A percentile compares a stretch with the other conserved stretches of the same genome.
Conservation (phyloP, 2,113 vertebrate species). For the Danio rerio region DNA sequence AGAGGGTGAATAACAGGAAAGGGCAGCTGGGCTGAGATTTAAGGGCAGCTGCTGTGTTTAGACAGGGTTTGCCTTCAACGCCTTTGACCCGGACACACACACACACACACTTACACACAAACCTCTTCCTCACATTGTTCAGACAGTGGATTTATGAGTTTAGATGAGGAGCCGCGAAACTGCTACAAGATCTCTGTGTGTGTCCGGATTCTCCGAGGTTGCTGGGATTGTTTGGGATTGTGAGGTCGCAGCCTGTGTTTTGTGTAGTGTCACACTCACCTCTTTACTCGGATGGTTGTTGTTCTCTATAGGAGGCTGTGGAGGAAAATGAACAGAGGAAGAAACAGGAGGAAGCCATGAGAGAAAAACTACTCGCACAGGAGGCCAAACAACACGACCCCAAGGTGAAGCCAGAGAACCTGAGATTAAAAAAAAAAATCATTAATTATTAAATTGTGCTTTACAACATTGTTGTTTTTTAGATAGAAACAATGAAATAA, state of each 20-base stretch:
- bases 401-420: conserved; percentile 78
- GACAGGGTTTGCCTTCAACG: conserved; percentile 59
- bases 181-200: conserved; percentile 41
- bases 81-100: conserved; percentile 68
- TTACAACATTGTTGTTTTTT: too few species aligned
- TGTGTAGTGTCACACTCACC: not conserved
- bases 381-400: conserved; percentile 94
- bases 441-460: too few species aligned
- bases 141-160: conserved; percentile 74
- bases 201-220: conserved; percentile 35
- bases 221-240: conserved; percentile 46
- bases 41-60: conserved; percentile 75
- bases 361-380: conserved; percentile 92
- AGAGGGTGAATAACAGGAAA: conserved; percentile 77
- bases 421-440: not conserved
- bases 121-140: conserved; percentile 82
- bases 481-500: too few species aligned
- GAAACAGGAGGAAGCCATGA: conserved; percentile 93
- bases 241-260: conserved; percentile 44
- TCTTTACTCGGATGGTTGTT: conserved; percentile 33
- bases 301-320: conserved; percentile 84
- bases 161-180: conserved; percentile 68
- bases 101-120: conserved; percentile 61
- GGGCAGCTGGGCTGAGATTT: conserved; percentile 73
- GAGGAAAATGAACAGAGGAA: conserved; percentile 89